phyloP scores from a whole-genome alignment of 2,797 vertebrate genomes.

The Poeciliopsis paucimaculata region DNA sequence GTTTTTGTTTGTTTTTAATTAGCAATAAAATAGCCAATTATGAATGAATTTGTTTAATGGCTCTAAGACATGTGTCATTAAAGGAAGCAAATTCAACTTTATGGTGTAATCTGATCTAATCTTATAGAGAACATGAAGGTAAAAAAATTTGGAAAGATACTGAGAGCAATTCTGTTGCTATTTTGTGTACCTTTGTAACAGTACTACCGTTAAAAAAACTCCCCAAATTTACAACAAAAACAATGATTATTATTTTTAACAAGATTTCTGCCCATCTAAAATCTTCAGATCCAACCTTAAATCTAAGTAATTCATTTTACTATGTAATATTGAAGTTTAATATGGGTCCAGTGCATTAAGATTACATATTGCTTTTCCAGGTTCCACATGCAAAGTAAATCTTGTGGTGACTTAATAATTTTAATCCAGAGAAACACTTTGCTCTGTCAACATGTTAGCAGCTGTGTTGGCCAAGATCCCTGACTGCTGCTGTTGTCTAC shows the following conservation, averaged over 20 bases:
- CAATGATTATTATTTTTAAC: neutral
- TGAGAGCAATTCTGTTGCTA: neutral
- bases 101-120: neutral
- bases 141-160: neutral
- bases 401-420: conserved; percentile 13
- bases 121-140: neutral
- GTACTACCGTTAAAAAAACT: neutral
- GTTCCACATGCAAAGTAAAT: neutral
- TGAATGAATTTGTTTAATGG: neutral
- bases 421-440: conserved; percentile 20
- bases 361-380: neutral
- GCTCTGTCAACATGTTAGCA: conserved; percentile 33
- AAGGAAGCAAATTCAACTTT: neutral
- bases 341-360: neutral
- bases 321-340: neutral
- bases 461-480: conserved; percentile 35
- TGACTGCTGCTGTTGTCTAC: conserved; percentile 22
- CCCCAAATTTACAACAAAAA: neutral
- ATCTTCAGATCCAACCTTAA: neutral
- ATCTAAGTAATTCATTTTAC: neutral
- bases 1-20: neutral
- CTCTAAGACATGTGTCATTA: neutral
- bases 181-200: neutral
- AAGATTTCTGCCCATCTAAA: neutral
- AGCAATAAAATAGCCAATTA: neutral